phyloP scores from a whole-genome alignment of 2,113 vertebrate species.

The Pyxicephalus adspersus region DNA sequence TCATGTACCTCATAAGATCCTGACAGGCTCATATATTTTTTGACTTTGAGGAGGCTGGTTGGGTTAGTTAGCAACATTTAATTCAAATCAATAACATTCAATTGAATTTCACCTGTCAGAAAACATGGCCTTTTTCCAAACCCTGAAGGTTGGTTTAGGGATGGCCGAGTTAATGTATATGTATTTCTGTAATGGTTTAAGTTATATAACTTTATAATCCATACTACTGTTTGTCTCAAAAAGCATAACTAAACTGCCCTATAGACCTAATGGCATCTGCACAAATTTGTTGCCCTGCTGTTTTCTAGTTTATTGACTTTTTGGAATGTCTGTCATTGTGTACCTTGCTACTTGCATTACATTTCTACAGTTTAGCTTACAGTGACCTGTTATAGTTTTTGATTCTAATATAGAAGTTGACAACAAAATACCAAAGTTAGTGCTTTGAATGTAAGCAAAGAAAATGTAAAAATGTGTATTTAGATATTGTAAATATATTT shows the following conservation, averaged over 20 bases:
- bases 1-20: too few species aligned
- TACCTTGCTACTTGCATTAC: slow-evolving; percentile 5
- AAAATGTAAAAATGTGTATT: neutral
- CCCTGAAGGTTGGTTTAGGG: too few species aligned
- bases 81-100: too few species aligned
- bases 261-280: slow-evolving; percentile 15
- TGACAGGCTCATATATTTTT: too few species aligned
- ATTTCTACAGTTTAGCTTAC: neutral
- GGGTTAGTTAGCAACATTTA: too few species aligned
- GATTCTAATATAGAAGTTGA: neutral
- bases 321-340: slow-evolving; percentile 2
- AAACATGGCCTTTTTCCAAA: too few species aligned
- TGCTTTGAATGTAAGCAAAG: too few species aligned
- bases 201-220: slow-evolving; percentile 5
- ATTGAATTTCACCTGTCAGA: too few species aligned
- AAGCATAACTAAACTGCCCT: neutral
- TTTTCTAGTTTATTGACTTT: slow-evolving; percentile 18
- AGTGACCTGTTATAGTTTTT: neutral
- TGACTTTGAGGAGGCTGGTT: too few species aligned
- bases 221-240: neutral
- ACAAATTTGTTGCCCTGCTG: neutral
- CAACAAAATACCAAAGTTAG: too few species aligned
- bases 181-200: neutral
- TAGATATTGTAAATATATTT: too few species aligned
- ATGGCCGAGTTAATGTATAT: neutral